phyloP scores from a whole-genome alignment of 2,888 invertebrate species.

The Zygaena filipendulae region DNA sequence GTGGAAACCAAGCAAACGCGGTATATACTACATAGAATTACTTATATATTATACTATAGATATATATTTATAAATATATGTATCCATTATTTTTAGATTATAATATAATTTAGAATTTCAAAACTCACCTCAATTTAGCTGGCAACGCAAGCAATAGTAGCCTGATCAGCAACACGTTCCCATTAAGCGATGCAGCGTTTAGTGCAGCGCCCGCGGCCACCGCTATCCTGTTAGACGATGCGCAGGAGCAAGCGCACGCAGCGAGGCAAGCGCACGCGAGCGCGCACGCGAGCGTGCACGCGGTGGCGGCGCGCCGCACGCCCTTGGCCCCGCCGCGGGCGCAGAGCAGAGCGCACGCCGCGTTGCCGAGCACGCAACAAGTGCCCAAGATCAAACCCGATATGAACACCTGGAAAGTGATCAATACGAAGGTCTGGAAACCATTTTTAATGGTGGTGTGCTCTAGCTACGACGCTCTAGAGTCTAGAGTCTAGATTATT shows the following conservation, averaged over 20 bases:
- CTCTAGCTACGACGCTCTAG: no score
- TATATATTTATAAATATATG: no score
- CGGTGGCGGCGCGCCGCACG: conserved; percentile 41
- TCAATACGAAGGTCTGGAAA: no score
- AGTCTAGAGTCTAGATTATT: no score
- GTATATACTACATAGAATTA: no score
- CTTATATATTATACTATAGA: no score
- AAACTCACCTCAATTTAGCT: conserved; percentile 45
- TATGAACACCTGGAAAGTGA: conserved; percentile 44
- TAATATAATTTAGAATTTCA: no score
- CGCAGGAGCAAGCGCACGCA: conserved; percentile 44
- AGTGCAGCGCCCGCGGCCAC: conserved; percentile 52
- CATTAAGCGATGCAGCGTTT: conserved; percentile 53
- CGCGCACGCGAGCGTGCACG: conserved; percentile 46
- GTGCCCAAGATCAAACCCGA: conserved; percentile 55
- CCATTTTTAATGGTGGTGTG: no score
- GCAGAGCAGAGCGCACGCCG: conserved; percentile 40
- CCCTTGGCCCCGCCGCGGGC: conserved; percentile 43
- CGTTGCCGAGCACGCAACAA: conserved; percentile 50
- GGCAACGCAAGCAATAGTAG: conserved; percentile 46
- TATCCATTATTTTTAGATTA: no score
- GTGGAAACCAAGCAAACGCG: no score
- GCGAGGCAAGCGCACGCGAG: conserved; percentile 43
- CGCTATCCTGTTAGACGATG: conserved; percentile 30
- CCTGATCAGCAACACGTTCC: conserved; percentile 50